A percentile compares a stretch with the other conserved stretches of the same genome.
These are phyloP conservation scores for Leuctra nigra DNA, from an alignment of 2,888 invertebrate genomes.

Conservation along the genomic window DNA sequence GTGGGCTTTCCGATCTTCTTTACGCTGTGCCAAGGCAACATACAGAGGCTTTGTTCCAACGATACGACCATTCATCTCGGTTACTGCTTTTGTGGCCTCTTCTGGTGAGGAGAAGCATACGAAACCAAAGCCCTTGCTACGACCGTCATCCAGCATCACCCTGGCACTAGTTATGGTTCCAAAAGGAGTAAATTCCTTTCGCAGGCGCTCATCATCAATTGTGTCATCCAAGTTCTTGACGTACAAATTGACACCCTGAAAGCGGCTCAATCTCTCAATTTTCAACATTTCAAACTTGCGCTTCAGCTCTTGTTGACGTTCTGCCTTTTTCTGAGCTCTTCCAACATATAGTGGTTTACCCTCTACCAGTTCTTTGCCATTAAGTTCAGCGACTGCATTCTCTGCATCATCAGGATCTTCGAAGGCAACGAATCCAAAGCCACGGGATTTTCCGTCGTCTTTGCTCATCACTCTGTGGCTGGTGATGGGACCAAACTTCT, in stretches of 20 bases:
- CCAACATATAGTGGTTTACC: slow-evolving; percentile 91
- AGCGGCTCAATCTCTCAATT: slow-evolving; percentile 74
- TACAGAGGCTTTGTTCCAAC: slow-evolving; percentile 62
- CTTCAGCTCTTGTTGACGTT: slow-evolving; percentile 95
- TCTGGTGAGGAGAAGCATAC: slow-evolving; percentile 64
- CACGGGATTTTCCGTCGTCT: slow-evolving; percentile 90
- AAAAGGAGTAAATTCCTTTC: slow-evolving; percentile 56
- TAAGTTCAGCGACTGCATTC: slow-evolving; percentile 83
- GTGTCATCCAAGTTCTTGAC: slow-evolving; percentile 66
- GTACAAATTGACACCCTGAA: slow-evolving; percentile 62
- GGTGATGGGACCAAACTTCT: slow-evolving; percentile 85
- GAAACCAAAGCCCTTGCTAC: slow-evolving; percentile 58
- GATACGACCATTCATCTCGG: slow-evolving; percentile 64
- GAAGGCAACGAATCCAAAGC: slow-evolving; percentile 98
- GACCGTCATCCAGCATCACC: slow-evolving; percentile 52
- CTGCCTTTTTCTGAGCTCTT: slow-evolving; percentile 97
- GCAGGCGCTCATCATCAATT: slow-evolving; percentile 57
- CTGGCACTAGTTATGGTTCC: slow-evolving; percentile 66
- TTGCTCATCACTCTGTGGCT: slow-evolving; percentile 89
- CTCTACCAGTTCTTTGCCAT: slow-evolving; percentile 81
- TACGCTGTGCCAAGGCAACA: slow-evolving; percentile 64
- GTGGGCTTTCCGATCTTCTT: slow-evolving; percentile 62
- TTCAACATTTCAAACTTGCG: slow-evolving; percentile 94
- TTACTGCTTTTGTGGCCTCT: slow-evolving; percentile 64
- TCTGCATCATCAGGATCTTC: slow-evolving; percentile 95